Percentiles rank a stretch among this genome's conserved stretches.
Evolutionary conservation across 1,140 invertebrate genomes (phyloP).

Genomic region (Saccostrea glomerata): DNA sequence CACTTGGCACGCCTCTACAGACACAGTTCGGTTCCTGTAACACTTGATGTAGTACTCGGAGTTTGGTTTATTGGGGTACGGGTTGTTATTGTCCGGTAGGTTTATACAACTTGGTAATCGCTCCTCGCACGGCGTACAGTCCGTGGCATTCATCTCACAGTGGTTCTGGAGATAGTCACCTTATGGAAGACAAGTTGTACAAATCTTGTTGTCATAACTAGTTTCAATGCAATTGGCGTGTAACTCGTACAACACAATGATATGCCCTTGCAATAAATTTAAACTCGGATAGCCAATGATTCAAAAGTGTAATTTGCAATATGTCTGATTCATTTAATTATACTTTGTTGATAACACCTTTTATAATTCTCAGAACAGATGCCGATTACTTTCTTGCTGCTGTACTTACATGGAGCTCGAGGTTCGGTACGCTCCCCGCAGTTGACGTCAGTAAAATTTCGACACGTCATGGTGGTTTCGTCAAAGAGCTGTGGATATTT

Average conservation of each 20-base stretch:
- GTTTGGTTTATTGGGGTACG: constrained; percentile 62
- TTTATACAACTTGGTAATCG: constrained; percentile 67
- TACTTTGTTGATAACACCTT: too few species aligned
- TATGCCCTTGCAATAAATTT: too few species aligned
- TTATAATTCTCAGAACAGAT: too few species aligned
- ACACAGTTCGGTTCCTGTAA: constrained; percentile 66
- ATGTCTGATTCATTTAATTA: too few species aligned
- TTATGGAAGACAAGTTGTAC: constrained; percentile 39
- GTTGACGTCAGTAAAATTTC: constrained; percentile 64
- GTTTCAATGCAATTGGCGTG: too few species aligned
- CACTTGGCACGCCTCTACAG: constrained; percentile 66
- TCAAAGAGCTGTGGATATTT: constrained; percentile 69
- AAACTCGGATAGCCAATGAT: too few species aligned
- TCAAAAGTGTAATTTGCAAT: too few species aligned
- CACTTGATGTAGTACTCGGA: constrained; percentile 69
- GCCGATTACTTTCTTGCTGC: not conserved
- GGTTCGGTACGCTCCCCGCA: constrained; percentile 69
- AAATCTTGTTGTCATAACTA: not conserved
- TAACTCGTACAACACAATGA: too few species aligned
- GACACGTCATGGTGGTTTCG: constrained; percentile 53
- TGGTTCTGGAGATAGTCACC: constrained; percentile 72
- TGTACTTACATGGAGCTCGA: constrained; percentile 71
- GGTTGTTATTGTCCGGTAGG: constrained; percentile 61
- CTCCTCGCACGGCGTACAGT: constrained; percentile 66
- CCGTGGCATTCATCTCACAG: constrained; percentile 60